Percentiles rank a stretch among this genome's conserved stretches.
Evolutionary conservation across 2,888 invertebrate genomes (phyloP).

Genomic region (Mythimna loreyi): DNA sequence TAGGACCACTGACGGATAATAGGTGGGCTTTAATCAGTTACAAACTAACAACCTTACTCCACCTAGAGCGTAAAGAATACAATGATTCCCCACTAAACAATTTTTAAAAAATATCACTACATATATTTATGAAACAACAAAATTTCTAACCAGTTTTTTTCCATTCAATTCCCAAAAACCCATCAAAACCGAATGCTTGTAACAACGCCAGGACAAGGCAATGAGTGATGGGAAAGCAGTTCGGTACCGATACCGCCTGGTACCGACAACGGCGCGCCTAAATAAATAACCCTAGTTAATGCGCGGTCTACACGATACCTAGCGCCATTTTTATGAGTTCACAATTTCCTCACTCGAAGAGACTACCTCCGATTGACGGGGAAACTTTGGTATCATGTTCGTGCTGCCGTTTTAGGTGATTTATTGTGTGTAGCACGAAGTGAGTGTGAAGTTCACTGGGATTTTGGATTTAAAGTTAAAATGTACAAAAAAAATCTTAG

Average conservation of each 20-base stretch:
- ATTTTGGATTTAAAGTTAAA: background rate
- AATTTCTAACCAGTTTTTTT: slow-evolving; percentile 16
- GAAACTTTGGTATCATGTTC: slow-evolving; percentile 43
- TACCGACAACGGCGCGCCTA: slow-evolving; percentile 78
- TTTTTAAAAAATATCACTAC: background rate
- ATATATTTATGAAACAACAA: background rate
- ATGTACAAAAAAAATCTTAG: slow-evolving; percentile 25
- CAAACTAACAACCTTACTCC: no score
- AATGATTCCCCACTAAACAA: background rate
- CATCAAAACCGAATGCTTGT: slow-evolving; percentile 46
- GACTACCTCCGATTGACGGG: slow-evolving; percentile 64
- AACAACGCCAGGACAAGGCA: slow-evolving; percentile 65
- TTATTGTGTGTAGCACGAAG: slow-evolving; percentile 32
- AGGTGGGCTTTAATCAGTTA: no score
- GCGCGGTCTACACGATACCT: slow-evolving; percentile 80
- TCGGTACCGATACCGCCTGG: slow-evolving; percentile 68
- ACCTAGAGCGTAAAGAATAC: no score
- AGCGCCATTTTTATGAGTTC: slow-evolving; percentile 79
- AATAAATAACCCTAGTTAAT: slow-evolving; percentile 90
- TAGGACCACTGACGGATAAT: no score
- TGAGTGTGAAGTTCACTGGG: slow-evolving; percentile 1
- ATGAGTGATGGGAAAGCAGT: slow-evolving; percentile 68
- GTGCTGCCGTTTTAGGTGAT: slow-evolving; percentile 25
- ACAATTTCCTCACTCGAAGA: slow-evolving; percentile 77
- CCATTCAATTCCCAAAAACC: slow-evolving; percentile 36